Conservation (phyloP, 2,113 vertebrate genomes). For the Merops nubicus region DNA sequence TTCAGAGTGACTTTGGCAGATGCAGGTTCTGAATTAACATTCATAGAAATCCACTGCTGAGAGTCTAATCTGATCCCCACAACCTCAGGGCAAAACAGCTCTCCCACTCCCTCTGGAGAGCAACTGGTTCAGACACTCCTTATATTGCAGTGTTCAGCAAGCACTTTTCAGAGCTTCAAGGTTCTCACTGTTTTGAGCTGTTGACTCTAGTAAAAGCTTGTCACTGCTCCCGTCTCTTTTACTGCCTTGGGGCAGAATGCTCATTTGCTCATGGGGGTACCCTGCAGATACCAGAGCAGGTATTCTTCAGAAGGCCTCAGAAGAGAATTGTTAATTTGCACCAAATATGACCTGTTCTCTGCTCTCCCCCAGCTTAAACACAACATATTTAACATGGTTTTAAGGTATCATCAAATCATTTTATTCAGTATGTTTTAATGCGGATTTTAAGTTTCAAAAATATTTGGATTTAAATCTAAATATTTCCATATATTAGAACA, state of each 20-base stretch:
- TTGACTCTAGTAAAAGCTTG: neutral
- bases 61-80: neutral
- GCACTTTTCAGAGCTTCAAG: neutral
- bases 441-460: neutral
- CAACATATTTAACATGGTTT: neutral
- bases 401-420: neutral
- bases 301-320: neutral
- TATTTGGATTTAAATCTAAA: neutral
- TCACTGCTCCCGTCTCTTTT: neutral
- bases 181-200: neutral
- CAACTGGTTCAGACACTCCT: neutral
- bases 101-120: neutral
- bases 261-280: neutral
- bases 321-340: neutral
- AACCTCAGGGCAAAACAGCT: neutral
- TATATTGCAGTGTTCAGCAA: neutral
- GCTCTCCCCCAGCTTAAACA: neutral
- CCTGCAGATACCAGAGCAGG: neutral
- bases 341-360: neutral
- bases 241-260: neutral
- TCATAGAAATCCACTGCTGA: neutral
- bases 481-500: neutral
- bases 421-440: neutral
- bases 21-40: accelerated
- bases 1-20: neutral